Evolutionary conservation across 1,140 invertebrate genomes (phyloP), one percentile per base, ranked within the genome.

Genomic region (Orchesella cincta): DNA sequence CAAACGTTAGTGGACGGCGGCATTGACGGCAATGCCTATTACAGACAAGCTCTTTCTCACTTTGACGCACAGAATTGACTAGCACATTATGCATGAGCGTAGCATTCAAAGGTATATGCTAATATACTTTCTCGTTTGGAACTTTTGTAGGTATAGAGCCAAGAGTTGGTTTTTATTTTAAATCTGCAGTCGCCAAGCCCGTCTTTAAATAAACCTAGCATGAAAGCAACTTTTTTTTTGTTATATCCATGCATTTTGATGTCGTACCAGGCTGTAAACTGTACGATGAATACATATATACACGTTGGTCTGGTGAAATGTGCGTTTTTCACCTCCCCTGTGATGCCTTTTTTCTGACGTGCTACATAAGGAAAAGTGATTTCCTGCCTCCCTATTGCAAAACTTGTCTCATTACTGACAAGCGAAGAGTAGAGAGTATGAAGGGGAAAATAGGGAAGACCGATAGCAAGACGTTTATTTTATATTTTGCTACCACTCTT

Each of bases 301-400:
- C 12, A 57, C 52, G 8, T 57, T 57, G 8, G 3, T 5, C 52
- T n/a, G 14, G 5, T 57, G 23, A 14, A 57, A n/a, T 57, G 23
- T 12, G 5, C 23, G 3, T 57, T 57, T 23, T 23, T 26, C 12
- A n/a, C 23, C 23, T 57, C 52, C 23, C 52, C 23, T 12, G 5
- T 57, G 52, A 57, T n/a, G 52, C 52, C 52, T n/a, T 57, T 57
- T n/a, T 57, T 57, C 52, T n/a, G 52, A 57, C 52, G 23, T 26
- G 23, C 23, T n/a, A 57, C 23, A 57, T 57, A 57, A n/a, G 52
- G 23, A 57, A 57, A 57, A 57, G 52, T 57, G 52, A 57, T 57
- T 57, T 57, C 52, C 52, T 57, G 52, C 52, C 52, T 57, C 23
- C 39, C 39, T 46, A 18, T 46, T 46, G 39, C 18, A 18, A 46